Conservation (phyloP, 2,113 vertebrate genomes). For the Platichthys stellatus region DNA sequence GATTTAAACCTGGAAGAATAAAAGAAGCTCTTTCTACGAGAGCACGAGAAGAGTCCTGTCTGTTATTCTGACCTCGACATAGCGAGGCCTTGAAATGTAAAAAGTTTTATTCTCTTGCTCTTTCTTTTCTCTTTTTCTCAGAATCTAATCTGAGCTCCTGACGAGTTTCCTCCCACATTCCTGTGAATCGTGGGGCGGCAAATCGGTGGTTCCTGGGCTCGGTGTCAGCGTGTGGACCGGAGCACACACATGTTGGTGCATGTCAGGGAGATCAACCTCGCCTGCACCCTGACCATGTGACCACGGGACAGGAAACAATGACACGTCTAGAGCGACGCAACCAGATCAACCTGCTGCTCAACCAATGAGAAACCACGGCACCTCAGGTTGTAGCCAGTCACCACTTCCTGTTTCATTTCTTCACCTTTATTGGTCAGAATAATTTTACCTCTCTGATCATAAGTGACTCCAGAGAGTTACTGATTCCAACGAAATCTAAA, state of each 20-base stretch:
- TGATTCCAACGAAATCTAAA: too few species aligned
- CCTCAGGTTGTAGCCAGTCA: neutral
- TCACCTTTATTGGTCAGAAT: neutral
- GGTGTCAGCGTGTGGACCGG: slow-evolving; percentile 14
- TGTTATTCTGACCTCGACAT: neutral
- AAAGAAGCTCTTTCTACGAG: too few species aligned
- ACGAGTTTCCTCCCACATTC: slow-evolving; percentile 27
- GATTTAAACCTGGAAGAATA: neutral
- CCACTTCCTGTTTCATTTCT: neutral
- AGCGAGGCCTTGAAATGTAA: neutral
- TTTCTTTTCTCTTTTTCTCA: neutral
- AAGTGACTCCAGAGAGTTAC: too few species aligned
- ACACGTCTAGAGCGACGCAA: slow-evolving; percentile 9
- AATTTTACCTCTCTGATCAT: neutral
- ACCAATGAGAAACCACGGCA: neutral
- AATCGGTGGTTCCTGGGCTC: neutral
- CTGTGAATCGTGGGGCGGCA: slow-evolving; percentile 1
- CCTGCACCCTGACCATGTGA: slow-evolving; percentile 46
- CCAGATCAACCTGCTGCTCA: neutral
- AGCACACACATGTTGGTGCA: slow-evolving; percentile 13
- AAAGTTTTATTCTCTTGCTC: too few species aligned
- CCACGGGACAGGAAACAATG: slow-evolving; percentile 57
- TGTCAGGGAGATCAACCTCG: slow-evolving; percentile 2
- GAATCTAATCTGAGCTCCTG: neutral
- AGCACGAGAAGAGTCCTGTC: too few species aligned